Evolutionary conservation across 2,888 invertebrate species (phyloP).

Genomic region (Drosophila differens): DNA sequence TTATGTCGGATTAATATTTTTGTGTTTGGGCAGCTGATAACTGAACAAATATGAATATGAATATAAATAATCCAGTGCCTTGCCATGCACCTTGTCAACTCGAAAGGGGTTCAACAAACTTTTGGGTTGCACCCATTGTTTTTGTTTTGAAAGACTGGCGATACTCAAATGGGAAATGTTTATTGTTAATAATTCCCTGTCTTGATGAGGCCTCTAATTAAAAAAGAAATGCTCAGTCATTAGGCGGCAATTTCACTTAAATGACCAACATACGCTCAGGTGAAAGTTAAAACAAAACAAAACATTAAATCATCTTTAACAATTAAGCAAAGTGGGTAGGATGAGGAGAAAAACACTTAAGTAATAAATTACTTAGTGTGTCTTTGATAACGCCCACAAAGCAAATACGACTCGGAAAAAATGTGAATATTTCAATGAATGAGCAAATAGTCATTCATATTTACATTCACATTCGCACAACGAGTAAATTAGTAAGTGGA

Average conservation of each 20-base stretch:
- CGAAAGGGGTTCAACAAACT: slow-evolving; percentile 58
- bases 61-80: slow-evolving; percentile 29
- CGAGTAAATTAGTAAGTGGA: slow-evolving; percentile 34
- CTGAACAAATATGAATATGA: slow-evolving; percentile 39
- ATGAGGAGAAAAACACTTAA: slow-evolving; percentile 46
- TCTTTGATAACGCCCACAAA: slow-evolving; percentile 57
- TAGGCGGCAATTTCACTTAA: slow-evolving; percentile 76
- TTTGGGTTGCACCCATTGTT: slow-evolving; percentile 53
- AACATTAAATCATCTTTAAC: slow-evolving; percentile 61
- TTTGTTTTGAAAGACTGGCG: slow-evolving; percentile 2
- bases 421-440: slow-evolving; percentile 27
- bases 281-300: slow-evolving; percentile 64
- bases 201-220: slow-evolving; percentile 73
- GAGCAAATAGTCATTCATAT: slow-evolving; percentile 13
- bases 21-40: slow-evolving; percentile 25
- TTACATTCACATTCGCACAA: slow-evolving; percentile 24
- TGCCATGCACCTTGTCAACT: slow-evolving; percentile 57
- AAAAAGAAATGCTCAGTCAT: slow-evolving; percentile 75
- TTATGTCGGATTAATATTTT: slow-evolving; percentile 48
- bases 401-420: slow-evolving; percentile 16
- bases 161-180: slow-evolving; percentile 20
- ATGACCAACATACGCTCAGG: slow-evolving; percentile 51
- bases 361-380: slow-evolving; percentile 53
- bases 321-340: slow-evolving; percentile 54
- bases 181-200: slow-evolving; percentile 45